Conservation (phyloP, 2,888 invertebrate genomes). For the Fragum whitleyi region DNA sequence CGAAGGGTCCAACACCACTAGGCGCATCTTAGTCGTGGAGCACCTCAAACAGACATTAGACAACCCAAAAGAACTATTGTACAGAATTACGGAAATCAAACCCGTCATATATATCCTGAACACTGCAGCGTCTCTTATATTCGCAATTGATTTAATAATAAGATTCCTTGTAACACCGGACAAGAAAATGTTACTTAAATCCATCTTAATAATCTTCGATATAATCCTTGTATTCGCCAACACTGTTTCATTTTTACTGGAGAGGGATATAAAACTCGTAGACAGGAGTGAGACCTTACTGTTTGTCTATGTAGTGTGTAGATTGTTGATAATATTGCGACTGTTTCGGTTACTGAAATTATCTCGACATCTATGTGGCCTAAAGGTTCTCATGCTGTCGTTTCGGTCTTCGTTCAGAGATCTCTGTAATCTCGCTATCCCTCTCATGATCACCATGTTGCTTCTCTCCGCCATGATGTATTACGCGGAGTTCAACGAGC, state of each 20-base stretch:
- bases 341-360: conserved; percentile 48
- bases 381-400: conserved; percentile 73
- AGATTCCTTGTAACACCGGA: conserved; percentile 68
- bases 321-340: conserved; percentile 38
- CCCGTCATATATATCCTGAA: conserved; percentile 68
- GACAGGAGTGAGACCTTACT: neutral
- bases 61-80: conserved; percentile 29
- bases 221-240: conserved; percentile 45
- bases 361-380: conserved; percentile 45
- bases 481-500: conserved; percentile 68
- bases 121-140: conserved; percentile 69
- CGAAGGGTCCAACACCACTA: neutral
- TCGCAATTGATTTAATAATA: conserved; percentile 74
- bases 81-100: conserved; percentile 38
- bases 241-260: conserved; percentile 36
- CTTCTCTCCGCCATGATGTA: conserved; percentile 77
- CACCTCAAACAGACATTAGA: neutral
- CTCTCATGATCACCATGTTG: conserved; percentile 73
- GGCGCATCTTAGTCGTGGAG: neutral
- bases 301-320: conserved; percentile 35
- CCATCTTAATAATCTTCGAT: conserved; percentile 51
- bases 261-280: neutral
- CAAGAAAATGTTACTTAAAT: conserved; percentile 60
- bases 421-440: conserved; percentile 69
- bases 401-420: conserved; percentile 74